These are phyloP conservation scores for Nemotelus nigrinus DNA, from an alignment of 2,888 invertebrate species.

Conservation along the genomic window DNA sequence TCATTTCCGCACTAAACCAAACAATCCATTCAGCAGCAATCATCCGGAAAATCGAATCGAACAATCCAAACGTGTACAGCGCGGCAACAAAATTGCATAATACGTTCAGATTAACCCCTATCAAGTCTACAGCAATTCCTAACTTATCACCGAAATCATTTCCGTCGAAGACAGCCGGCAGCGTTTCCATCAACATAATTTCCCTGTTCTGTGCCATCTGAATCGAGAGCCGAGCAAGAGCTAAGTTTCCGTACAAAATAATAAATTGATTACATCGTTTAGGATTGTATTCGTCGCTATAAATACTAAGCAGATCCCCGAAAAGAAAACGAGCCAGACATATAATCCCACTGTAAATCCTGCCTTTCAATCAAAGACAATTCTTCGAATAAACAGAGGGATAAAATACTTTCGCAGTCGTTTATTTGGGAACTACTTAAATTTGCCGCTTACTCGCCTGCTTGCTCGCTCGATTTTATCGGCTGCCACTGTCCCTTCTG, in stretches of 20 bases:
- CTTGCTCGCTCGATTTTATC: background rate
- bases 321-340: conserved; percentile 25
- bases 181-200: background rate
- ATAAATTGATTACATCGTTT: conserved; percentile 43
- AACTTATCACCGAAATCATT: conserved; percentile 19
- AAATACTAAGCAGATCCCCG: conserved; percentile 30
- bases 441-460: background rate
- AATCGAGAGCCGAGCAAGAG: background rate
- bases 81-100: background rate
- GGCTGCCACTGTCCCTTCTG: background rate
- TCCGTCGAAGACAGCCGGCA: background rate
- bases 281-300: conserved; percentile 37
- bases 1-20: background rate
- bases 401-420: conserved; percentile 35
- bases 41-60: background rate
- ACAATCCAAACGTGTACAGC: background rate
- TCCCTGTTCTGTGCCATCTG: background rate
- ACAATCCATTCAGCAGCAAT: too few species aligned
- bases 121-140: conserved; percentile 1
- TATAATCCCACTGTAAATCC: conserved; percentile 36
- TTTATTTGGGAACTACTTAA: conserved; percentile 41
- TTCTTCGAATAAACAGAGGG: conserved; percentile 37
- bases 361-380: conserved; percentile 42
- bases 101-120: conserved; percentile 14
- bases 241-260: conserved; percentile 23